Evolutionary conservation across 2,797 vertebrate species (phyloP).

Genomic region (Helostoma temminkii): DNA sequence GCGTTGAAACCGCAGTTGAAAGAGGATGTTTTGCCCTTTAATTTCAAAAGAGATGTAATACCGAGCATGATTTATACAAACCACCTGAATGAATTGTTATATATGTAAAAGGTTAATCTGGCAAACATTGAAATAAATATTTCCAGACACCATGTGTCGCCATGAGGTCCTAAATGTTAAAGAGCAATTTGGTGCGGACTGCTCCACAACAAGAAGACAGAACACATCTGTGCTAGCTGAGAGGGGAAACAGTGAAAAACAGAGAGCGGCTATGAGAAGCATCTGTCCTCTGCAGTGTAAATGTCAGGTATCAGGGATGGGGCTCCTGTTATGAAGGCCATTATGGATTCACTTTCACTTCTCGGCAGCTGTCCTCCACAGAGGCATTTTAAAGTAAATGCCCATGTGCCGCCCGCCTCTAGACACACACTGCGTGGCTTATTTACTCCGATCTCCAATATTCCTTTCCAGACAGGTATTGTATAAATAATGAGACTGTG

Average conservation of each 20-base stretch:
- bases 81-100: constrained; percentile 24
- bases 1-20: neutral
- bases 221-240: constrained; percentile 13
- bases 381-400: constrained; percentile 60
- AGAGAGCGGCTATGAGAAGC: constrained; percentile 23
- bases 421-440: constrained; percentile 34
- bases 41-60: constrained; percentile 18
- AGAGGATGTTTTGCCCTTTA: constrained; percentile 8
- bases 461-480: constrained; percentile 59
- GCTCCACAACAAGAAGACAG: constrained; percentile 6
- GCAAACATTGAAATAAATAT: constrained; percentile 41
- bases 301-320: constrained; percentile 51
- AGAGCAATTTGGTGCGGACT: constrained; percentile 22
- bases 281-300: constrained; percentile 48
- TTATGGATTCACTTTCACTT: constrained; percentile 59
- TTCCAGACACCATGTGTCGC: constrained; percentile 5
- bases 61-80: constrained; percentile 38
- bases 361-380: constrained; percentile 55
- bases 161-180: constrained; percentile 23
- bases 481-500: constrained; percentile 69
- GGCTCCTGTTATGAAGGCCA: constrained; percentile 50
- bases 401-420: constrained; percentile 30
- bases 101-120: constrained; percentile 39
- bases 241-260: constrained; percentile 9
- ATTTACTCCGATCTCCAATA: constrained; percentile 62